These are phyloP conservation scores for Pseudococcus longispinus DNA, from an alignment of 2,888 invertebrate species.

Conservation along the genomic window DNA sequence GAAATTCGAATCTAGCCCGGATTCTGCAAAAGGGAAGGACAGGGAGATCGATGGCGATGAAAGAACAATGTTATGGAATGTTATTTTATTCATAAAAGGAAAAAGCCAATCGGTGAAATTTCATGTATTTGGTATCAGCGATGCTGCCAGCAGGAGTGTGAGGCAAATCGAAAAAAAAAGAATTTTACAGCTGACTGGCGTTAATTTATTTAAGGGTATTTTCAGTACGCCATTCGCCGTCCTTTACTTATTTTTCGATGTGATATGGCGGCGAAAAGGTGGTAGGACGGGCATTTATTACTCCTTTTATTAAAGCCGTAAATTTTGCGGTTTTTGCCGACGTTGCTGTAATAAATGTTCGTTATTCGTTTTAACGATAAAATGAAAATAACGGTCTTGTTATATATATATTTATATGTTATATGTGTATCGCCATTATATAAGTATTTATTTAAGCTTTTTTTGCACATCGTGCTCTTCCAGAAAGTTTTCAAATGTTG, in stretches of 20 bases:
- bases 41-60: constrained; percentile 4
- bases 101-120: constrained; percentile 17
- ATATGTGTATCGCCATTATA: constrained; percentile 16
- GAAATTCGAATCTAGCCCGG: background rate
- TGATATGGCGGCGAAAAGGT: background rate
- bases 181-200: constrained; percentile 46
- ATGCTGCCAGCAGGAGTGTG: background rate
- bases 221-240: background rate
- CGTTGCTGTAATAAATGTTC: constrained; percentile 44
- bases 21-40: background rate
- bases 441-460: constrained; percentile 34
- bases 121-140: background rate
- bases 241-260: constrained; percentile 43
- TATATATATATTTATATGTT: constrained; percentile 34
- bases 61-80: background rate
- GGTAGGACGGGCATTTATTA: constrained; percentile 33
- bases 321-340: constrained; percentile 38
- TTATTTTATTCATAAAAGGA: constrained; percentile 26
- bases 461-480: background rate
- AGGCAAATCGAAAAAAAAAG: constrained; percentile 5
- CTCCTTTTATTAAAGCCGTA: constrained; percentile 45
- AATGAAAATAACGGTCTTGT: constrained; percentile 37
- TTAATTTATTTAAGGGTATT: constrained; percentile 43
- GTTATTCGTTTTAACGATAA: constrained; percentile 46
- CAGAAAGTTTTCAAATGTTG: background rate